phyloP scores from a whole-genome alignment of 2,797 vertebrate genomes.

The Delichon dasypus region DNA sequence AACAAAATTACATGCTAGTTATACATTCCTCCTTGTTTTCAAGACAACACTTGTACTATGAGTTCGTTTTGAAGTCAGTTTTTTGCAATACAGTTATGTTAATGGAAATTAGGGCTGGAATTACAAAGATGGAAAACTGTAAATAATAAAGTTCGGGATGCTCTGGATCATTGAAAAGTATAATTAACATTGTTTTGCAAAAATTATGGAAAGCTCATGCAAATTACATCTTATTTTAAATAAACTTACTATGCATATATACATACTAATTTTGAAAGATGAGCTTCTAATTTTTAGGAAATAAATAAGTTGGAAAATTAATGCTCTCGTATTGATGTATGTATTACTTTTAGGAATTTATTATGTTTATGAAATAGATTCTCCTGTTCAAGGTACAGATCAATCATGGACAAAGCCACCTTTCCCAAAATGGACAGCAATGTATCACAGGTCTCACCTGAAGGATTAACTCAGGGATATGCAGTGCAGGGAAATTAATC shows the following conservation, averaged over 20 bases:
- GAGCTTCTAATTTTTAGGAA: not conserved
- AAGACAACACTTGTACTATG: not conserved
- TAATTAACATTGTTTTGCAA: slow-evolving; percentile 44
- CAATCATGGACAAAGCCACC: not conserved
- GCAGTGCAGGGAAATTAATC: not conserved
- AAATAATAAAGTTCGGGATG: not conserved
- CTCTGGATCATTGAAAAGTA: not conserved
- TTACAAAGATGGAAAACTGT: slow-evolving; percentile 2
- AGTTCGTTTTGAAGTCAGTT: not conserved
- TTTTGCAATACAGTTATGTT: not conserved
- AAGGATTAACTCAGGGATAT: not conserved
- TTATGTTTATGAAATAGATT: not conserved
- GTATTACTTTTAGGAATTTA: not conserved
- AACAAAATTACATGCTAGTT: not conserved
- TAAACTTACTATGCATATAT: not conserved
- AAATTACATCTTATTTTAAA: slow-evolving; percentile 25
- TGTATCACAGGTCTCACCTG: not conserved
- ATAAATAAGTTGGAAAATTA: not conserved
- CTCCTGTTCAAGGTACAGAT: not conserved
- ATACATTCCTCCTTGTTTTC: not conserved
- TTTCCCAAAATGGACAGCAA: not conserved
- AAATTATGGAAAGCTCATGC: slow-evolving; percentile 25
- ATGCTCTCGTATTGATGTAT: not conserved
- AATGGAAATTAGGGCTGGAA: slow-evolving; percentile 21
- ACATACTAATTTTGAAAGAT: not conserved